phyloP scores from a whole-genome alignment of 1,140 invertebrate genomes.

The Akabosia matsudoensis region DNA sequence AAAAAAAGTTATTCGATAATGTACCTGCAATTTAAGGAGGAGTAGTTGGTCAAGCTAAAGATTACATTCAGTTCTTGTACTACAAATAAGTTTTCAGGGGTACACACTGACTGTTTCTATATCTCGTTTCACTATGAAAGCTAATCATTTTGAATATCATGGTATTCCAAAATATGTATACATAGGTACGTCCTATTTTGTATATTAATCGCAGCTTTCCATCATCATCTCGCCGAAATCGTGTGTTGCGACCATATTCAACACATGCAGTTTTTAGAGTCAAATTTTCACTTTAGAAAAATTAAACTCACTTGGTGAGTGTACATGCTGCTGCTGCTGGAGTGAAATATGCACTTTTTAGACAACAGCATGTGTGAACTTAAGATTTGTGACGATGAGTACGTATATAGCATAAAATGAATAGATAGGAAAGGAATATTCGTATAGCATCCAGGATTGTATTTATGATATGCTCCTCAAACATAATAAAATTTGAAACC shows the following conservation, averaged over 20 bases:
- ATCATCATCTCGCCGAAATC: not conserved
- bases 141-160: not conserved
- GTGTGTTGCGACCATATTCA: not conserved
- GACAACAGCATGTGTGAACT: not conserved
- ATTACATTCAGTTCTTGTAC: too few relatives aligned
- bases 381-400: not conserved
- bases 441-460: too few relatives aligned
- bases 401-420: too few relatives aligned
- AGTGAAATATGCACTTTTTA: not conserved
- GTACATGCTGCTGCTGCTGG: not conserved
- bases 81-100: too few relatives aligned
- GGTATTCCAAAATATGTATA: not conserved
- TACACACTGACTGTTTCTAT: not conserved
- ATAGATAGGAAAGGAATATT: not conserved
- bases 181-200: too few relatives aligned
- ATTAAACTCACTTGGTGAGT: not conserved
- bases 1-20: conserved; percentile 6
- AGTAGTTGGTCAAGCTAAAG: too few relatives aligned
- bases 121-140: not conserved
- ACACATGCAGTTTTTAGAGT: not conserved
- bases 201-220: not conserved
- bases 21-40: conserved; percentile 16
- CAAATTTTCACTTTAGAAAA: not conserved
- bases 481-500: not conserved
- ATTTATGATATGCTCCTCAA: not conserved